These are phyloP conservation scores for Meandrina meandrites DNA, from an alignment of 92 coral and sea anemone genomes.

Conservation along the genomic window DNA sequence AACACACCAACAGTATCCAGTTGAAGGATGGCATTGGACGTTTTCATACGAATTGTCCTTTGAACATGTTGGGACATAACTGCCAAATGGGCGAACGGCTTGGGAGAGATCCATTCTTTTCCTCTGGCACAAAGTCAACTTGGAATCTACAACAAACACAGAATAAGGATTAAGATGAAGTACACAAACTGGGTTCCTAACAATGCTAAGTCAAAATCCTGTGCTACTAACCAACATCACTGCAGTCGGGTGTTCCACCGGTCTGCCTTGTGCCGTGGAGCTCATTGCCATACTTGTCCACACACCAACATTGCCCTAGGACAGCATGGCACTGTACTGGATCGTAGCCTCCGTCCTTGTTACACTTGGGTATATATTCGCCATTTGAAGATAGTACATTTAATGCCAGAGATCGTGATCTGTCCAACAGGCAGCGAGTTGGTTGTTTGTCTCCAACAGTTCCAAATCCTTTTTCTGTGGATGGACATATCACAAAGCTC, in stretches of 20 bases:
- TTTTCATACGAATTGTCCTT: slow-evolving; percentile 68
- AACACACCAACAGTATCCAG: slow-evolving; percentile 97
- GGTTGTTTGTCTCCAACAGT: neutral
- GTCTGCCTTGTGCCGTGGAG: slow-evolving; percentile 61
- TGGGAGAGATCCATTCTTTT: slow-evolving; percentile 24
- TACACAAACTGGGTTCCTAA: neutral
- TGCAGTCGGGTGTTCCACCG: slow-evolving; percentile 77
- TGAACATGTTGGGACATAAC: slow-evolving; percentile 80
- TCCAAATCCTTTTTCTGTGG: neutral
- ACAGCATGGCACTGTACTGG: slow-evolving; percentile 75
- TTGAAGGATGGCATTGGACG: slow-evolving; percentile 80
- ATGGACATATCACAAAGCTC: neutral
- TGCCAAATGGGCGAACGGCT: slow-evolving; percentile 23
- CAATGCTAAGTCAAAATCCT: neutral
- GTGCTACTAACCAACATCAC: slow-evolving; percentile 39
- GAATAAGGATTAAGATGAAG: neutral
- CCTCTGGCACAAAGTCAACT: slow-evolving; percentile 40
- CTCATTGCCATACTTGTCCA: slow-evolving; percentile 77
- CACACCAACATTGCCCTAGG: slow-evolving; percentile 88
- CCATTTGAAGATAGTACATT: slow-evolving; percentile 43
- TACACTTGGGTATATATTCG: slow-evolving; percentile 72
- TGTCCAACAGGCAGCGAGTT: slow-evolving; percentile 69
- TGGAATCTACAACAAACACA: slow-evolving; percentile 21
- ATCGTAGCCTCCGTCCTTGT: slow-evolving; percentile 67
- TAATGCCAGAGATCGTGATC: slow-evolving; percentile 73